Conservation (phyloP, 2,113 vertebrate genomes). For the Rallus limicola region DNA sequence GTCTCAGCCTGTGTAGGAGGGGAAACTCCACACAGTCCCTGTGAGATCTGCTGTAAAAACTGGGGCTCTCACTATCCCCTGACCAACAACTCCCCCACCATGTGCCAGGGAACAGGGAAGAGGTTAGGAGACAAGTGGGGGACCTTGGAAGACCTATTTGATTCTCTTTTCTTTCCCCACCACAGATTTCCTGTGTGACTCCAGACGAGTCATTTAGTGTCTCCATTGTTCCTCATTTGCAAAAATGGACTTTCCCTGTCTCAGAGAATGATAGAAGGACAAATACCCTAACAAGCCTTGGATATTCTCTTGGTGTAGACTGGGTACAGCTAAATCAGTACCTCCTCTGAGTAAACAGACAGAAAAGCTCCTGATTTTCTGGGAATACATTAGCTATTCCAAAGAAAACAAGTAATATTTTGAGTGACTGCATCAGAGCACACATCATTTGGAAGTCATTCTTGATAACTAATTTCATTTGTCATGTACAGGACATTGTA, state of each 20-base stretch:
- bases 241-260: not conserved
- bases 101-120: rapidly evolving
- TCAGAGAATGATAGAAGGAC: not conserved
- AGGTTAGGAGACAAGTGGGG: not conserved
- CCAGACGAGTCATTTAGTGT: not conserved
- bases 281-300: rapidly evolving
- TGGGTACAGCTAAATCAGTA: not conserved
- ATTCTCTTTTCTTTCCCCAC: not conserved
- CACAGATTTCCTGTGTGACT: not conserved
- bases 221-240: not conserved
- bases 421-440: not conserved
- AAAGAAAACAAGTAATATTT: not conserved
- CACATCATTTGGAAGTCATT: rapidly evolving
- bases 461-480: not conserved
- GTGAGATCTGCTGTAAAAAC: rapidly evolving
- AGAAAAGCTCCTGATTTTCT: not conserved
- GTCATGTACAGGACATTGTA: not conserved
- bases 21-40: not conserved
- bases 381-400: not conserved
- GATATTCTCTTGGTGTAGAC: not conserved
- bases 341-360: not conserved
- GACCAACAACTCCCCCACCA: not conserved
- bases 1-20: not conserved
- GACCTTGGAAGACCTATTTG: not conserved
- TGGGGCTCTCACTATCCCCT: not conserved